These are phyloP conservation scores for Calidris pygmaea DNA, from an alignment of 2,113 vertebrate genomes.

Conservation along the genomic window DNA sequence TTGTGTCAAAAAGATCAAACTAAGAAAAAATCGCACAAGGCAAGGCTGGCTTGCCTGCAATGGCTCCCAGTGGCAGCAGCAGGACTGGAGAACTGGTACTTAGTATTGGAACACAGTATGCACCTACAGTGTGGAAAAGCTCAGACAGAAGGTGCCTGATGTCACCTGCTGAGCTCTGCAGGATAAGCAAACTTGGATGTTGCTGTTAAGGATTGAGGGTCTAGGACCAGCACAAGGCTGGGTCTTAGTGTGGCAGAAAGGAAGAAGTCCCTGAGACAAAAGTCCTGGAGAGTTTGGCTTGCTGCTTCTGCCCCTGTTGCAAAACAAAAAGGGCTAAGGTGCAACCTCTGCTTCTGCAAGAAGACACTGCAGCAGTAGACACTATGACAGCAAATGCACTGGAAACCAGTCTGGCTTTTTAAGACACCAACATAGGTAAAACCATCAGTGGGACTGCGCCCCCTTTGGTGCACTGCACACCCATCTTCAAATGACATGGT, in stretches of 20 bases:
- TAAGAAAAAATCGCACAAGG: not conserved
- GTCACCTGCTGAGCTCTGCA: not conserved
- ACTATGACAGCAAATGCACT: not conserved
- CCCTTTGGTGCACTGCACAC: not conserved
- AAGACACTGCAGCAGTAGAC: not conserved
- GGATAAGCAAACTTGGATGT: not conserved
- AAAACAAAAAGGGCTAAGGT: not conserved
- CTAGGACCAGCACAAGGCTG: not conserved
- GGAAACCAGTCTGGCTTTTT: not conserved
- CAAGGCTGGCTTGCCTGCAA: not conserved
- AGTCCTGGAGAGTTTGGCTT: not conserved
- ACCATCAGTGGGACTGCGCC: not conserved
- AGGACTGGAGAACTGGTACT: not conserved
- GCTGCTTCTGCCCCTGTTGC: not conserved
- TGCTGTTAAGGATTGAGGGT: not conserved
- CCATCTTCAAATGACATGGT: not conserved
- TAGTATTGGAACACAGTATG: not conserved
- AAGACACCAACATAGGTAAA: not conserved
- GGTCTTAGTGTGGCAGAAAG: not conserved
- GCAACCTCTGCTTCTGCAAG: not conserved
- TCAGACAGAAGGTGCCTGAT: not conserved
- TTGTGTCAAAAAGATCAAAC: not conserved
- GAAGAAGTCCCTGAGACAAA: not conserved
- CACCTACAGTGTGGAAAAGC: fast-evolving
- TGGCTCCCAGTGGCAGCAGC: not conserved